Percentiles rank a stretch among this genome's conserved stretches.
Conservation (phyloP, 23 tunicate species). For the Styela plicata region DNA sequence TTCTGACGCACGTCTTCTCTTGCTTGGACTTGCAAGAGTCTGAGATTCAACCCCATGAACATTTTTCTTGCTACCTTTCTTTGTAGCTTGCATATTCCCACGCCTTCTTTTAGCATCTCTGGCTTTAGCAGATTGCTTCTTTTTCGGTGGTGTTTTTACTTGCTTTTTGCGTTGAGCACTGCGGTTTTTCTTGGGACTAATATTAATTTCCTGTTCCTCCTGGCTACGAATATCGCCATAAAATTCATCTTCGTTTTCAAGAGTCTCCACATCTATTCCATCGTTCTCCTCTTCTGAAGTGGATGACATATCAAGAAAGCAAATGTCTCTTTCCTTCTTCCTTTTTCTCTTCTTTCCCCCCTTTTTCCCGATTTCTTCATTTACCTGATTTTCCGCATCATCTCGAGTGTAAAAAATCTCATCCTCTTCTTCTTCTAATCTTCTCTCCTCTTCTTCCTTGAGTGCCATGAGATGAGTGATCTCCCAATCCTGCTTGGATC, state of each 20-base stretch:
- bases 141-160: not conserved
- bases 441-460: conserved; percentile 83
- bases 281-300: conserved; percentile 35
- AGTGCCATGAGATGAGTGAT: conserved; percentile 73
- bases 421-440: conserved; percentile 83
- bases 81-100: not conserved
- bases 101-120: not conserved
- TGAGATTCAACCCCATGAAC: not conserved
- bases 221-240: not conserved
- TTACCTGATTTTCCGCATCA: conserved; percentile 75
- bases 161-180: not conserved
- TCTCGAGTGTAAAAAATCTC: conserved; percentile 89
- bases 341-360: conserved; percentile 43
- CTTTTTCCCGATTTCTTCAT: conserved; percentile 33
- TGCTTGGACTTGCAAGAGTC: not conserved
- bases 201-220: not conserved
- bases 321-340: conserved; percentile 58
- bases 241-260: conserved; percentile 13
- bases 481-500: conserved; percentile 91
- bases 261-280: conserved; percentile 19
- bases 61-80: not conserved
- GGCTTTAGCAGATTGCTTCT: not conserved
- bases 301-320: conserved; percentile 59
- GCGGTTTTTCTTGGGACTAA: not conserved
- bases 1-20: conserved; percentile 30